Evolutionary conservation across 2,797 vertebrate genomes (phyloP), one percentile per base, ranked within the genome.

Genomic region (Buceros bicornis): DNA sequence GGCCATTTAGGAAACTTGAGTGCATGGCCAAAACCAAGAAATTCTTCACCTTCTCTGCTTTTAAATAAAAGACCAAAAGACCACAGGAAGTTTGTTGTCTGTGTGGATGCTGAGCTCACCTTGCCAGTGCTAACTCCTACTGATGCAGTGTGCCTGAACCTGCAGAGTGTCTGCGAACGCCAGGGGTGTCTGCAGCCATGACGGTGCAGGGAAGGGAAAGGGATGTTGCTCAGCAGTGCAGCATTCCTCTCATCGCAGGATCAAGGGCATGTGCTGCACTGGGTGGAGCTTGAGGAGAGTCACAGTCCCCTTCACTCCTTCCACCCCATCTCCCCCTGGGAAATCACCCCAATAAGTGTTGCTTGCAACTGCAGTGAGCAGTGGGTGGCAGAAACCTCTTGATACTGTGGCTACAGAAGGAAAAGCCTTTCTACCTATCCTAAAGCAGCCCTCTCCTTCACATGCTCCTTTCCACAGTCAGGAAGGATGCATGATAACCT

Each of bases 391-490:
- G 62, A 67, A 77, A 26, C 26, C 31, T 86, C 21, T 6, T 22
- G 50, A 29, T 48, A 3, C 4, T 37, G 11, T 51, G 74, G 20
- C 51, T 76, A 10, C 28, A 47, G 48, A 62, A 88, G 25, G 35
- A 47, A 62, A 69, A 69, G 25, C 29, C 33, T 73, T 66, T 54
- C 35, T 8, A 51, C 6, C 50, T 54, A 8, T 67, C 21, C 40
- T 35, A 79, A 35, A 90, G 26, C 53, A 89, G 18, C 42, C 7
- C 4, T 61, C 5, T 65, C 33, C 60, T 91, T 76, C 18, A 20
- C 24, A 25, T 0, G 0, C 40, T 72, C 16, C 40, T 62, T 88
- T 64, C 18, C 0, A 0, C 31, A 48, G 16, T 37, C 16, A 8
- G 19, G 22, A 65, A 42, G 24, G 19, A n/a, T 35, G 21, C 51